Base-by-base conservation (phyloP, 2,888 invertebrate genomes). In the Melanotus villosus region DNA sequence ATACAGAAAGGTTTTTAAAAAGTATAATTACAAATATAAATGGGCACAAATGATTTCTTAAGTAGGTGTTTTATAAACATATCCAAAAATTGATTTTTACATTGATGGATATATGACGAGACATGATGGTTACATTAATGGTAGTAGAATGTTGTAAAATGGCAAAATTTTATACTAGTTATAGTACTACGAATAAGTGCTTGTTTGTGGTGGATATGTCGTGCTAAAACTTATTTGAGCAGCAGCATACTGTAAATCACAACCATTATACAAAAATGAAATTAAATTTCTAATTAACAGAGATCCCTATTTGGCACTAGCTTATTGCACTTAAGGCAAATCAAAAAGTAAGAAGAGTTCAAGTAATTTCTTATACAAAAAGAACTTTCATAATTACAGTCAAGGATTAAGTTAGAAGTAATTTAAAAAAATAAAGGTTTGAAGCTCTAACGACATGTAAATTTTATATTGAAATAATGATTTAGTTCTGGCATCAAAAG, bases 241-340 rank as follows among this genome's bases (percentile, higher is more conserved):
- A 10, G 26, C 21, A 23, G 30, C 9, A 23, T 16, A 10, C 38
- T 7, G 19, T 26, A 45, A 63, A 63, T 63, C 52, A 63, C 38
- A 62, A 62, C 50, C 63, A 36, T 36, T 7, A 26, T 26, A 26
- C 7, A 5, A 26, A 7, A 3, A 3, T 26, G 12, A 26, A 26
- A 26, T 26, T 26, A 26, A 26, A 26, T 26, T 26, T 26, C 7
- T 6, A 38, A 38, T 12, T 38, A 12, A 10, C 32, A 38, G 14
- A 36, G 36, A 36, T 36, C 36, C n/a, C 34, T 50, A 50, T 62
- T 62, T 62, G 62, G 62, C 62, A 62, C 62, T 62, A 50, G 34
- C 23, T 38, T 59, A 59, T 59, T 59, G 59, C 59, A 59, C 59
- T 26, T 59, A 7, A 26, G n/a, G 10, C 38, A n/a, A 38, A 38